Evolutionary conservation across 2,797 vertebrate species (phyloP).

Genomic region (Manis crassicaudata): DNA sequence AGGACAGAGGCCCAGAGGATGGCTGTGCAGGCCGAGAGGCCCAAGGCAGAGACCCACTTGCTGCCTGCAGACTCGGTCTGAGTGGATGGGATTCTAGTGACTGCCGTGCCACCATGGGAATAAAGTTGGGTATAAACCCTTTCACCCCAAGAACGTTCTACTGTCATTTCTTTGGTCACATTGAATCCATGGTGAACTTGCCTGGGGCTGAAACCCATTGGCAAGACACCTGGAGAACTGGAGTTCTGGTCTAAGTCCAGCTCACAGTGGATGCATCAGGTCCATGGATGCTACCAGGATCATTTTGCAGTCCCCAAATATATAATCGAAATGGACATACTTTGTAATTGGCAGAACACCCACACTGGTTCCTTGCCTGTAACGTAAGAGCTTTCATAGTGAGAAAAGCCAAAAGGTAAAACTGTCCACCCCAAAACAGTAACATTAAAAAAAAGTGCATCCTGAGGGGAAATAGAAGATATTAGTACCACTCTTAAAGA

Average conservation of each 20-base stretch:
- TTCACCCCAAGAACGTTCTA: too few relatives aligned
- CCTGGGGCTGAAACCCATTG: too few relatives aligned
- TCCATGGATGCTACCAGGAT: background rate
- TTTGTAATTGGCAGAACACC: background rate
- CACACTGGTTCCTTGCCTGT: background rate
- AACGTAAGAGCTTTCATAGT: background rate
- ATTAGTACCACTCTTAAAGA: background rate
- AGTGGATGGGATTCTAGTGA: too few relatives aligned
- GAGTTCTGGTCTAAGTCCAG: background rate
- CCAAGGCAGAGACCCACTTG: too few relatives aligned
- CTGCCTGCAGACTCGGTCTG: too few relatives aligned
- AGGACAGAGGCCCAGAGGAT: too few relatives aligned
- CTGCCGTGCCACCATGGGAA: too few relatives aligned
- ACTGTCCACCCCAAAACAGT: background rate
- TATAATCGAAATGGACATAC: background rate
- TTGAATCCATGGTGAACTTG: too few relatives aligned
- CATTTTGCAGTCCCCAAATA: background rate
- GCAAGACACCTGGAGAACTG: background rate
- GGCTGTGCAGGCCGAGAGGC: too few relatives aligned
- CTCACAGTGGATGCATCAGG: background rate
- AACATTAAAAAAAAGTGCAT: background rate
- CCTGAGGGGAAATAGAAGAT: background rate
- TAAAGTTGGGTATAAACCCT: too few relatives aligned
- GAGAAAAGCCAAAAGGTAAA: background rate
- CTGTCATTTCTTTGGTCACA: too few relatives aligned